Base-by-base conservation (phyloP, 2,113 vertebrate genomes). In the Coreoperca whiteheadi region DNA sequence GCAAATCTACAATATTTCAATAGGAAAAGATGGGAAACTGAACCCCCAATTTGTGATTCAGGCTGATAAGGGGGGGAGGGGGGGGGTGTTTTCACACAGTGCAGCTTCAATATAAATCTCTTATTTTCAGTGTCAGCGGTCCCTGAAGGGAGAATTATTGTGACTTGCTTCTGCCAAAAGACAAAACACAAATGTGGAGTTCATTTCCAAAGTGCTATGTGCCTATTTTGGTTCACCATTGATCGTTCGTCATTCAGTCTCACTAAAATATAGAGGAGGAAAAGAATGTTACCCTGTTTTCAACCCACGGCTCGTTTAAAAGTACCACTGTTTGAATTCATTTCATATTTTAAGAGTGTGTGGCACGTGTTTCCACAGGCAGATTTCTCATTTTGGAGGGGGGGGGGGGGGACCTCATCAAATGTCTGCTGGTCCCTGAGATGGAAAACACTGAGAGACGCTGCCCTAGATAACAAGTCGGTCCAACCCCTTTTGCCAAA, bases 91-190 rank as follows among this genome's bases (percentile, higher is more conserved):
- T 82, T 65, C 71, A 43, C 75, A 83, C 54, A 64, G 46, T 70
- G 59, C 69, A 73, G 66, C 75, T 90, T 83, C 50, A 69, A 86
- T 74, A 74, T 84, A 63, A 88, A 85, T 83, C 77, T 74, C 74
- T 79, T 80, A 84, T 88, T 87, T 82, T 79, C 75, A 37, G 82
- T 74, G 78, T 87, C 74, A 89, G 67, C n/a, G n/a, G 57, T 87
- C 89, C 89, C 89, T 81, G 66, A 87, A 79, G 89, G 82, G 39
- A 54, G 82, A 83, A 86, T 88, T 81, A 91, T 74, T 83, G 66
- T 74, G 66, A 43, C 73, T 57, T 37, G 0, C 73, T 41, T 80
- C 88, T 90, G 76, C 85, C 85, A 90, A 82, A 83, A 85, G 74
- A 91, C 73, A 74, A 84, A 88, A 68, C 37, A 83, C 68, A 87